phyloP scores from a whole-genome alignment of 2,797 vertebrate species.

The Sphenopsis melanotis region DNA sequence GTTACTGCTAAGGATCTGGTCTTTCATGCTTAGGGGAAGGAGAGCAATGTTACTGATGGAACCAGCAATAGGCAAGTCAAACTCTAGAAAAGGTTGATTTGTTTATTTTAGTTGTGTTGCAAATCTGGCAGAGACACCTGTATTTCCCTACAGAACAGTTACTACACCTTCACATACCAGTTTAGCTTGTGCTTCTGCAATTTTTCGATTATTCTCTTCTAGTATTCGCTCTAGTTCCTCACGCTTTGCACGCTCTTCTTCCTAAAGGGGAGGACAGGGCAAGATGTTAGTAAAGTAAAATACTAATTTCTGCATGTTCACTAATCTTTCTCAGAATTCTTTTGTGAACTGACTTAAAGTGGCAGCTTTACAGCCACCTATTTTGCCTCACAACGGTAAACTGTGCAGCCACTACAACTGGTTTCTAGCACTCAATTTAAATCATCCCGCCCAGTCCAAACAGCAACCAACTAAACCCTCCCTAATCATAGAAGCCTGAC shows the following conservation, averaged over 20 bases:
- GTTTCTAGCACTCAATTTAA: constrained; percentile 77
- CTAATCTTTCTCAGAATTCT: constrained; percentile 81
- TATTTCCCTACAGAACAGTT: background rate
- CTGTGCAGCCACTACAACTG: constrained; percentile 79
- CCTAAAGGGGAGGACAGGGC: constrained; percentile 93
- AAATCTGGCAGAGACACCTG: background rate
- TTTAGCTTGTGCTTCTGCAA: constrained; percentile 98
- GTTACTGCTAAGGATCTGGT: background rate
- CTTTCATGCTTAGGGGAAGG: background rate
- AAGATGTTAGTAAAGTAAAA: constrained; percentile 87
- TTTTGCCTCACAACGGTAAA: constrained; percentile 78
- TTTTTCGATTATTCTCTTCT: constrained; percentile 99
- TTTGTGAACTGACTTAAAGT: constrained; percentile 78
- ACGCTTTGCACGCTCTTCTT: constrained; percentile 98
- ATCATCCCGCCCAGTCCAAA: constrained; percentile 87
- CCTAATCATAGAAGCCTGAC: constrained; percentile 78
- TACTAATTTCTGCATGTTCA: constrained; percentile 60
- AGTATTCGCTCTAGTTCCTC: constrained; percentile 98
- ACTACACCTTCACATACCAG: constrained; percentile 81
- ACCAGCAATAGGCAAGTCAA: background rate
- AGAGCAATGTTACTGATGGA: background rate
- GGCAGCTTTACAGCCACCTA: constrained; percentile 78
- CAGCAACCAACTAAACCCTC: constrained; percentile 86
- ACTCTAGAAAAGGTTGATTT: background rate
- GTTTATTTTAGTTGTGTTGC: background rate